Evolutionary conservation across 2,113 vertebrate species (phyloP).

Genomic region (Megalops atlanticus): DNA sequence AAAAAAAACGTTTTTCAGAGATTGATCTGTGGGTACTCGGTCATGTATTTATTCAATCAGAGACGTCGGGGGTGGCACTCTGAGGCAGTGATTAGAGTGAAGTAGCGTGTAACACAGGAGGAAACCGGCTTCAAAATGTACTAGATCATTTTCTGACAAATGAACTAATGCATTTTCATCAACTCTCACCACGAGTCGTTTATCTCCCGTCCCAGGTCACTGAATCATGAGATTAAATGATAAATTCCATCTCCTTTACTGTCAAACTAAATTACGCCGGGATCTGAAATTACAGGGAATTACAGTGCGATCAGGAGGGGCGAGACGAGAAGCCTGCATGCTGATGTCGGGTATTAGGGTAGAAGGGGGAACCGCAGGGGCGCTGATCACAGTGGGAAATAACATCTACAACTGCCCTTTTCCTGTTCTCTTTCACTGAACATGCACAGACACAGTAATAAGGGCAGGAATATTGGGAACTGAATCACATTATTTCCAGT

Average conservation of each 20-base stretch:
- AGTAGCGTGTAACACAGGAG: constrained; percentile 38
- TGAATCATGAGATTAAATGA: constrained; percentile 67
- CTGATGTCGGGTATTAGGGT: constrained; percentile 5
- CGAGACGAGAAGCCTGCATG: neutral
- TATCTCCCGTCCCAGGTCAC: constrained; percentile 53
- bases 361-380: neutral
- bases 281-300: constrained; percentile 55
- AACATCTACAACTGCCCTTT: too few species aligned
- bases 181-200: constrained; percentile 60
- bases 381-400: too few species aligned
- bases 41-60: constrained; percentile 16
- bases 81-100: constrained; percentile 5
- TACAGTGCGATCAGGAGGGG: constrained; percentile 28
- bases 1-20: neutral
- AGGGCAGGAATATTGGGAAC: too few species aligned
- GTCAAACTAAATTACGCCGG: constrained; percentile 68
- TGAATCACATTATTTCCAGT: too few species aligned
- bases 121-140: constrained; percentile 51
- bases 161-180: constrained; percentile 67
- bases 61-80: neutral
- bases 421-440: too few species aligned
- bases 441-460: too few species aligned
- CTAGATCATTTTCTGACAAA: constrained; percentile 57
- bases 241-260: constrained; percentile 69
- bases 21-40: neutral